phyloP scores from a whole-genome alignment of 2,888 invertebrate species.

The Microplitis deprimator region DNA sequence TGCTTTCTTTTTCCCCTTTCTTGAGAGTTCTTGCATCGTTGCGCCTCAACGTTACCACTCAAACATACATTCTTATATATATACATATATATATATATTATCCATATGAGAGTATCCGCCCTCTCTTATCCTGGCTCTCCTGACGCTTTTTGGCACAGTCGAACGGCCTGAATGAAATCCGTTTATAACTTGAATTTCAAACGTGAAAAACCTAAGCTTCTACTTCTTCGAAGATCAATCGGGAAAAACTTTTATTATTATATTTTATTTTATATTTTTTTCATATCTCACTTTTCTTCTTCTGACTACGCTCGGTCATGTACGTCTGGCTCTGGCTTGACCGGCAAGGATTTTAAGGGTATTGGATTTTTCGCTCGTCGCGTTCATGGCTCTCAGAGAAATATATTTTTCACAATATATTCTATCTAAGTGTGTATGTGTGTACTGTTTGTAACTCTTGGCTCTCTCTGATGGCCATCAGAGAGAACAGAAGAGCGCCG shows the following conservation, averaged over 20 bases:
- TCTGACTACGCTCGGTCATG: background rate
- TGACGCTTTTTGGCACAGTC: constrained; percentile 24
- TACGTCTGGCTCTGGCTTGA: background rate
- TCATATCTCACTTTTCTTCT: background rate
- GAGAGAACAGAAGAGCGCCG: background rate
- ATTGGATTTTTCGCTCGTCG: background rate
- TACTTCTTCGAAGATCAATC: background rate
- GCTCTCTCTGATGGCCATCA: background rate
- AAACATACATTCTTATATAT: background rate
- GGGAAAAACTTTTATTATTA: background rate
- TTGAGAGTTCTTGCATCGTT: constrained; percentile 9
- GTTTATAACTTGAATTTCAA: constrained; percentile 35
- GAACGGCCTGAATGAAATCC: constrained; percentile 33
- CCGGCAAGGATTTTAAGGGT: background rate
- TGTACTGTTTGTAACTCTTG: background rate
- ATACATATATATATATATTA: background rate
- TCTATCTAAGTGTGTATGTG: background rate
- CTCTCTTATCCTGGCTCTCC: background rate
- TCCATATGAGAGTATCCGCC: constrained; percentile 9
- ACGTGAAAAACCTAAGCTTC: constrained; percentile 18
- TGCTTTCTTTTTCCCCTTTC: constrained; percentile 24
- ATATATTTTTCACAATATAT: background rate
- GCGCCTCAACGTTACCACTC: constrained; percentile 4
- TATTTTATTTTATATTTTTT: constrained; percentile 1
- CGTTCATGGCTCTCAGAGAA: background rate